These are phyloP conservation scores for Uromys caudimaculatus DNA, from an alignment of 2,797 vertebrate genomes.

Conservation along the genomic window DNA sequence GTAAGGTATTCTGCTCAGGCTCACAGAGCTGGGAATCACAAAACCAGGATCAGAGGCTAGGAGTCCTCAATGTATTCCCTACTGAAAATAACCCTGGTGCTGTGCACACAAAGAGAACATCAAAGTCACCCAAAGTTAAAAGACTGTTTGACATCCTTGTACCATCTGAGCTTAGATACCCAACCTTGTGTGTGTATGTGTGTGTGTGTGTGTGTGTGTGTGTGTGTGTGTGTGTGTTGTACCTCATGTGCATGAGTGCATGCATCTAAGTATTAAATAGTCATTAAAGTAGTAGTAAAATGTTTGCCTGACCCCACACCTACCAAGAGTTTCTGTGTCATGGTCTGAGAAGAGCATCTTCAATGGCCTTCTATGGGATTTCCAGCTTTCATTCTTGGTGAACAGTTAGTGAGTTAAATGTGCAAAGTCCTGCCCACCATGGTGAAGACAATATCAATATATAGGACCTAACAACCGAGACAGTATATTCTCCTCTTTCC, in stretches of 20 bases:
- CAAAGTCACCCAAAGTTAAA: neutral
- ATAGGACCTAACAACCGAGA: neutral
- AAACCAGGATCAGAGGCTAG: neutral
- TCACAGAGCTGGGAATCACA: neutral
- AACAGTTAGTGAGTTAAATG: neutral
- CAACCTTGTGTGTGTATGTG: neutral
- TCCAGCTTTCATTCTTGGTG: too few species aligned
- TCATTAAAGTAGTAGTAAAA: neutral
- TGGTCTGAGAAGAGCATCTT: neutral
- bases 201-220: too few species aligned
- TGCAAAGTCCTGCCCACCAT: neutral
- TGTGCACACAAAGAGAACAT: neutral
- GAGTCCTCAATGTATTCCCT: neutral
- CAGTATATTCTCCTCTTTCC: neutral
- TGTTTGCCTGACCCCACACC: neutral
- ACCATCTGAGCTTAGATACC: neutral
- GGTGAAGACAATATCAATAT: neutral
- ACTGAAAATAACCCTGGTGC: neutral
- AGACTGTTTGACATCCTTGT: neutral
- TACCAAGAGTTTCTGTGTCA: neutral
- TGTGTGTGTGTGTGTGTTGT: neutral
- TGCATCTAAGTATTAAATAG: neutral
- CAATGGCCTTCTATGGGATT: too few species aligned
- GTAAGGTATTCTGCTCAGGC: neutral
- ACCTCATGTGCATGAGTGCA: neutral